Evolutionary conservation across 2,888 invertebrate species (phyloP).

Genomic region (Drosophila pseudotakahashii): DNA sequence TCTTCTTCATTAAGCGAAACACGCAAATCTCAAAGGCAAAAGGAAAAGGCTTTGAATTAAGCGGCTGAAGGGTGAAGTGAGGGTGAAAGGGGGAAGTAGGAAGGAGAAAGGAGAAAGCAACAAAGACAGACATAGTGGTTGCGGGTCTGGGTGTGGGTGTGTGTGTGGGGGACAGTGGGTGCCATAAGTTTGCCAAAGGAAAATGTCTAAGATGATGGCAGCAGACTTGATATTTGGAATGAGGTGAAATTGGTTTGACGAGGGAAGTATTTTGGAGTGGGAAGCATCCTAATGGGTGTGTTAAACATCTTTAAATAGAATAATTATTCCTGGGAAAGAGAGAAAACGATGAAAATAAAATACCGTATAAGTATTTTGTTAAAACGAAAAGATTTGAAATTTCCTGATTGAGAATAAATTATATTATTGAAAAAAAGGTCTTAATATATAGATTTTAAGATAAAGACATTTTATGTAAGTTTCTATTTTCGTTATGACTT

Average conservation of each 20-base stretch:
- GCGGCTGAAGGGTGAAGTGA: conserved; percentile 27
- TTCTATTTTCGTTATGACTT: background rate
- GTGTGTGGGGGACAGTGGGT: conserved; percentile 51
- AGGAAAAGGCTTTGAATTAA: conserved; percentile 49
- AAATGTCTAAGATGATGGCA: background rate
- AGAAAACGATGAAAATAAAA: no score
- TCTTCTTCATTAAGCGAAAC: conserved; percentile 82
- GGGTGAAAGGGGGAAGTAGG: background rate
- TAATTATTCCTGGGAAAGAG: no score
- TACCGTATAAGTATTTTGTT: background rate
- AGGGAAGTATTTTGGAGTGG: background rate
- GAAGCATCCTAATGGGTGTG: background rate
- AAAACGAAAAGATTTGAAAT: background rate
- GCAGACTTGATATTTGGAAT: background rate
- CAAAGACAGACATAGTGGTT: conserved; percentile 12
- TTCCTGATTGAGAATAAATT: no score
- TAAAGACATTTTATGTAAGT: background rate
- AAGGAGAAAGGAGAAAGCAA: conserved; percentile 4
- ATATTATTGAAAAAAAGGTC: no score
- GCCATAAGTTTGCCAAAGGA: conserved; percentile 44
- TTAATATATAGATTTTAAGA: no score
- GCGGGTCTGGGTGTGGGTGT: background rate
- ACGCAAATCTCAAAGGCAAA: conserved; percentile 80
- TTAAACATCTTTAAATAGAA: conserved; percentile 2
- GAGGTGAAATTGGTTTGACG: conserved; percentile 10